Percentiles rank a stretch among this genome's conserved stretches.
Evolutionary conservation across 1,140 invertebrate genomes (phyloP).

Genomic region (Leptonema lineaticorne): DNA sequence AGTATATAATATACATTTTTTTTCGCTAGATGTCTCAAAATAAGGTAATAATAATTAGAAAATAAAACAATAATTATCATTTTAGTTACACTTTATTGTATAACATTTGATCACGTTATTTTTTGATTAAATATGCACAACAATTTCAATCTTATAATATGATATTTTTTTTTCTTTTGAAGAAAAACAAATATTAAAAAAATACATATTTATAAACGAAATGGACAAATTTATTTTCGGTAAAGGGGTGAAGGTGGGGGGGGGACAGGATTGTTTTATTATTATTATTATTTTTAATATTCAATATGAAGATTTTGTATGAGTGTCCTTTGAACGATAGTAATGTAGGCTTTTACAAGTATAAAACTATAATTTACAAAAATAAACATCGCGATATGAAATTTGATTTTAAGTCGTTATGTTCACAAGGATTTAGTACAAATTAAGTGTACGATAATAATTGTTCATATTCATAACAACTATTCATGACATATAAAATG

Average conservation of each 20-base stretch:
- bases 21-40: neutral
- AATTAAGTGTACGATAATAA: neutral
- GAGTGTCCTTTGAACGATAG: neutral
- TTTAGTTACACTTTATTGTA: conserved; percentile 26
- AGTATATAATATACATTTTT: no score
- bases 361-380: neutral
- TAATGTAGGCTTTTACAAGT: conserved; percentile 2
- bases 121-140: conserved; percentile 36
- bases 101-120: conserved; percentile 36
- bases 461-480: conserved; percentile 8
- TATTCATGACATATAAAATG: conserved; percentile 17
- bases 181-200: neutral
- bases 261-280: neutral
- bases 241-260: no score
- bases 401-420: conserved; percentile 7
- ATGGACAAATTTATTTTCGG: no score
- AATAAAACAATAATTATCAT: conserved; percentile 1
- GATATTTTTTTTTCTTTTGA: no score
- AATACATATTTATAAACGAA: no score
- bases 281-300: neutral
- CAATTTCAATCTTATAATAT: conserved; percentile 15
- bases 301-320: neutral
- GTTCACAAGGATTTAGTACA: neutral
- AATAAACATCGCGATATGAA: conserved; percentile 19
- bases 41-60: no score